phyloP scores from a whole-genome alignment of 2,113 vertebrate genomes.

The Neomonachus schauinslandi region DNA sequence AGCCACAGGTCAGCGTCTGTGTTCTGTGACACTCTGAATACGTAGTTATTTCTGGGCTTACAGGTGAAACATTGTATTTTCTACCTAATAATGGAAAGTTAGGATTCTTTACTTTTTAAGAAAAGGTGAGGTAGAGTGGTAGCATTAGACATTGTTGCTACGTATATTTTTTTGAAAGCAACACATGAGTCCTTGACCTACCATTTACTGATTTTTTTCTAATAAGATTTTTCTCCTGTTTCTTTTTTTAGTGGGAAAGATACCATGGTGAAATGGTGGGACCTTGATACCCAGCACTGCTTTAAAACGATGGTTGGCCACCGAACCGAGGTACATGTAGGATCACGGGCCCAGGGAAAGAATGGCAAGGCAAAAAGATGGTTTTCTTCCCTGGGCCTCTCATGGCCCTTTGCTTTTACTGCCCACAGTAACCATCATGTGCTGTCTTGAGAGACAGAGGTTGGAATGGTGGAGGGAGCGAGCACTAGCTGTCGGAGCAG shows the following conservation, averaged over 20 bases:
- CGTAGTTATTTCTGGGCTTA: not conserved
- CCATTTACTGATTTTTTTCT: not conserved
- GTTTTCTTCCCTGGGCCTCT: not conserved
- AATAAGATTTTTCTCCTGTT: not conserved
- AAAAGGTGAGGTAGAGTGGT: not conserved
- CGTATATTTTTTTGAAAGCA: not conserved
- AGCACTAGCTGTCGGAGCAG: not conserved
- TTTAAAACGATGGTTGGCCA: slow-evolving; percentile 98
- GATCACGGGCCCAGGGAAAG: not conserved
- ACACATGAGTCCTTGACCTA: not conserved
- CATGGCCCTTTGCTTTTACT: not conserved
- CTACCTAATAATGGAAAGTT: not conserved
- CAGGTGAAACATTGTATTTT: not conserved
- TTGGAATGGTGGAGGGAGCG: not conserved
- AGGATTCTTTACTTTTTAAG: not conserved
- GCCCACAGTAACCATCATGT: fast-evolving
- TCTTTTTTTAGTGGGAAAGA: slow-evolving; percentile 92
- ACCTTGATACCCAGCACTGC: slow-evolving; percentile 97
- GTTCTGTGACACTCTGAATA: not conserved
- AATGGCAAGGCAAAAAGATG: not conserved
- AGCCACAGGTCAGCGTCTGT: not conserved
- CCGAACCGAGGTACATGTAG: slow-evolving; percentile 91
- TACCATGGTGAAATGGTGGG: slow-evolving; percentile 98
- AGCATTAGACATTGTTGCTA: not conserved
- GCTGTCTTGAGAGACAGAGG: not conserved